Evolutionary conservation across 2,797 vertebrate genomes (phyloP), one percentile per base, ranked within the genome.

Genomic region (Neosilurus mollespiculum): DNA sequence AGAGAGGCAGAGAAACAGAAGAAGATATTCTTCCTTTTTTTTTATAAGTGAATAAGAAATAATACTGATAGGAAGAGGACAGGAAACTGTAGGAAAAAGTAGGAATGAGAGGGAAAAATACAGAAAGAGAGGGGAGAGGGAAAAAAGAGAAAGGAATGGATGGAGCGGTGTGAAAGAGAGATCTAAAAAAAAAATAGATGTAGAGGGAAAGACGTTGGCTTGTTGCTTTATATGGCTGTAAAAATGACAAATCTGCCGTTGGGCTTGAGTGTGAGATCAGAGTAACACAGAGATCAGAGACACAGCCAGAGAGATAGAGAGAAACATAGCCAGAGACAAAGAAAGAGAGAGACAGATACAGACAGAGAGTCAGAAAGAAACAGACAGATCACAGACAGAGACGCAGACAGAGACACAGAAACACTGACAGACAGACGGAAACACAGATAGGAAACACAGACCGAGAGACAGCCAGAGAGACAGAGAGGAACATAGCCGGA

Each of bases 201-300:
- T 6, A 67, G 76, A 86, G 80, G 54, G 77, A 82, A 75, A 71
- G 65, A 85, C 16, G 51, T 70, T 81, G 81, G 86, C 82, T 67
- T 64, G 82, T 87, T 84, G 80, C 86, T 90, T 90, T 88, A 89
- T 87, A 87, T 26, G 80, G 85, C 80, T 85, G 83, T 88, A 90
- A 90, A 90, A 88, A 87, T 90, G 89, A 89, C 86, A 87, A 84
- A 88, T 77, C 62, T 83, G 24, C 20, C 66, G 84, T 69, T 79
- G 37, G 82, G 78, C 56, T 71, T 49, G 34, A 49, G 69, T 20
- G n/a, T 64, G 43, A 81, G 73, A 43, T 43, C 81, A 79, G 71
- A 72, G 72, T 79, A 70, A 56, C 24, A 56, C 15, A 56, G 3
- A 56, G 15, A 11, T 3, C 54, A 76, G 62, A 80, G 30, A 67